Evolutionary conservation across 2,797 vertebrate genomes (phyloP), one percentile per base, ranked within the genome.

Genomic region (Octomys mimax): DNA sequence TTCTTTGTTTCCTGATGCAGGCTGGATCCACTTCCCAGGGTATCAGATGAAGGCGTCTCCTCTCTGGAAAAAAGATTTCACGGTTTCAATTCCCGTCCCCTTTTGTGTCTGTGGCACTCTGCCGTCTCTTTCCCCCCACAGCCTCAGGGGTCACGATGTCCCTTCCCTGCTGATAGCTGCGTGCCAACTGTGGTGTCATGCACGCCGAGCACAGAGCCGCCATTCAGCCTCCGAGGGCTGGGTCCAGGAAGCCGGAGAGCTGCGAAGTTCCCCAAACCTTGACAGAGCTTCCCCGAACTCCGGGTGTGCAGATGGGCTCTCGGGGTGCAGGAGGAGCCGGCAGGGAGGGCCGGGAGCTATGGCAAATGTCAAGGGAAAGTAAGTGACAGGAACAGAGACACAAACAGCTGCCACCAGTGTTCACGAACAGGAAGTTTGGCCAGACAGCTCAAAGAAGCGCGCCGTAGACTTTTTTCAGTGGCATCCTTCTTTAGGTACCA

Each of bases 41-140:
- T 98, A 97, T 98, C 98, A 96, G 98, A 98, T 98, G 64, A 97
- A 97, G 93, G 98, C 87, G 97, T 97, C 97, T 97, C 97, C 95
- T 97, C 95, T 97, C 96, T 96, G 92, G 97, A 95, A 95, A 95
- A 95, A 94, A 97, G 97, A 98, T 97, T 98, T 98, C 96, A 97
- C 91, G 98, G 97, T 97, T 98, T 97, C 87, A 98, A 96, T 98
- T 98, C 98, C 96, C 59, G n/a, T 96, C 95, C 81, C 95, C 95
- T 96, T 97, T 97, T 98, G 96, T 96, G 95, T 95, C 96, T 96
- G 92, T 95, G 91, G 96, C 96, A 95, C 89, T 96, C 79, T 42
- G 57, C 2, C 4, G 59, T 10, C 36, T 90, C 84, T 87, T 97
- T 97, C 96, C 95, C 90, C 22, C 0, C 0, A 0, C 18, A 26